Conservation (phyloP, 2,113 vertebrate species). For the Silurus asotus region DNA sequence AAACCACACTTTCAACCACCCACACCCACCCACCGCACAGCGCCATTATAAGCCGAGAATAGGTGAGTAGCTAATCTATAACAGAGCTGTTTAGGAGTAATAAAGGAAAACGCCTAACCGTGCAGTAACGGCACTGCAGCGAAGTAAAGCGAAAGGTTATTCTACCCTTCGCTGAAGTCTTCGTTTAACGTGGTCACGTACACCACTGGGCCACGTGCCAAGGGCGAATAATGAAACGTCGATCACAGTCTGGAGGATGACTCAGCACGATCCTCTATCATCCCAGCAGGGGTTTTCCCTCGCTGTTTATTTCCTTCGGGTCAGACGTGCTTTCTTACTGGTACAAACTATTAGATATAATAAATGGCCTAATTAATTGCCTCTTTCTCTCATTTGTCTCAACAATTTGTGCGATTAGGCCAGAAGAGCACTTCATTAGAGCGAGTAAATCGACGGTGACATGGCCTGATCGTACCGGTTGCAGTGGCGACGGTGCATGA, state of each 20-base stretch:
- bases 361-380: neutral
- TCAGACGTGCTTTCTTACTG: neutral
- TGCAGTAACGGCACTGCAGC: neutral
- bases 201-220: neutral
- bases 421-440: slow-evolving; percentile 23
- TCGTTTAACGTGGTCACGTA: neutral
- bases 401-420: neutral
- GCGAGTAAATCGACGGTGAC: neutral
- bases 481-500: neutral
- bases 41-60: neutral
- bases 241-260: neutral
- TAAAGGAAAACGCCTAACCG: neutral
- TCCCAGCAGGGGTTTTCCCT: neutral
- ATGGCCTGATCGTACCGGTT: neutral
- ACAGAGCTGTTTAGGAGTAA: too few relatives aligned
- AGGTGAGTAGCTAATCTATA: neutral
- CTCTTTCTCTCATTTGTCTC: neutral
- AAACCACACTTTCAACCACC: neutral
- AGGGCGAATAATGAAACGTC: slow-evolving; percentile 1
- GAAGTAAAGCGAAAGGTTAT: neutral
- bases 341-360: neutral
- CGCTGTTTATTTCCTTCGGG: neutral
- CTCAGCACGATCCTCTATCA: neutral
- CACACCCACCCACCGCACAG: neutral
- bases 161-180: neutral